These are phyloP conservation scores for Paraplagusia blochii DNA, from an alignment of 2,113 vertebrate genomes.

Conservation along the genomic window DNA sequence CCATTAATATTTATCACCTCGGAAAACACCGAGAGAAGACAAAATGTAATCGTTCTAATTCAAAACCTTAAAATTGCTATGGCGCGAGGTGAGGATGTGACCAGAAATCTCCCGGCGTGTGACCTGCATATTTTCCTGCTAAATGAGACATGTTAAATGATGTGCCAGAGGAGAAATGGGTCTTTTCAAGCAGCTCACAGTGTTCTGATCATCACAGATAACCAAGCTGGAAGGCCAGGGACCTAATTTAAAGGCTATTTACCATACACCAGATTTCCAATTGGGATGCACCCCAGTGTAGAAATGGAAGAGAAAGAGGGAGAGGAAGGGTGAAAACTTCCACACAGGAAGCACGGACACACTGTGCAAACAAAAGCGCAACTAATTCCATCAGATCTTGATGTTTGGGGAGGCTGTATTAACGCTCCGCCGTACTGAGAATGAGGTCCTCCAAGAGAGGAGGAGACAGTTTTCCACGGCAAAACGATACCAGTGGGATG, in stretches of 20 bases:
- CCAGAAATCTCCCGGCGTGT: conserved; percentile 59
- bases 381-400: conserved; percentile 49
- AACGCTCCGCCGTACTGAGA: conserved; percentile 8
- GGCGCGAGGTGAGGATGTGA: conserved; percentile 57
- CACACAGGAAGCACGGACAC: conserved; percentile 8
- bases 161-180: conserved; percentile 64
- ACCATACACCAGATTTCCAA: conserved; percentile 58
- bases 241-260: conserved; percentile 71
- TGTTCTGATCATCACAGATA: conserved; percentile 73
- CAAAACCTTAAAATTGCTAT: conserved; percentile 63
- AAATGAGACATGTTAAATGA: conserved; percentile 74
- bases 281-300: conserved; percentile 38
- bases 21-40: conserved; percentile 35
- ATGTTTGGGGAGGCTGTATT: conserved; percentile 35
- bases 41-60: conserved; percentile 64
- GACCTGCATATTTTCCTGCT: conserved; percentile 68
- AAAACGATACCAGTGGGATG: conserved; percentile 30
- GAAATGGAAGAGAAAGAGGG: conserved; percentile 7
- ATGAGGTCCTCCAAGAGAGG: conserved; percentile 10
- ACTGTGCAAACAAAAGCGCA: too few relatives aligned
- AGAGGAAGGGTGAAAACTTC: too few relatives aligned
- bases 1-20: conserved; percentile 70
- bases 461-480: conserved; percentile 15
- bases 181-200: conserved; percentile 68
- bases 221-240: conserved; percentile 64